Percentiles rank a stretch among this genome's conserved stretches.
phyloP scores from a whole-genome alignment of 2,888 invertebrate genomes.

The Lycaena phlaeas region DNA sequence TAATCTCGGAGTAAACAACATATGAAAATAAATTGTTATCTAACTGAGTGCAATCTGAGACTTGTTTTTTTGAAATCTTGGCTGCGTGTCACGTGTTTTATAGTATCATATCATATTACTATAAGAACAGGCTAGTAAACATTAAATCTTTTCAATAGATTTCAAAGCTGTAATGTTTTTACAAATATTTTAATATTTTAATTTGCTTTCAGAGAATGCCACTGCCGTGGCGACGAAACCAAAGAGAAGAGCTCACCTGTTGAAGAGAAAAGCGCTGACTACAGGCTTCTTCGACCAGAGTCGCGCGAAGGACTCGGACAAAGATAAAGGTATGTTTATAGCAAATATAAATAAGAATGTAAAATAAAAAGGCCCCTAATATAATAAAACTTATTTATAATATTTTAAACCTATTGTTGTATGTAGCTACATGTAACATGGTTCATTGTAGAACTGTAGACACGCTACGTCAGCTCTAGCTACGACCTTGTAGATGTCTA shows the following conservation, averaged over 20 bases:
- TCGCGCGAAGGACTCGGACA: conserved; percentile 78
- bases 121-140: no score
- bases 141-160: no score
- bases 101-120: no score
- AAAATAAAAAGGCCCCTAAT: no score
- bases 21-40: conserved; percentile 9
- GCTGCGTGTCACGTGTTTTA: conserved; percentile 11
- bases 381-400: no score
- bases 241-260: conserved; percentile 83
- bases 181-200: no score
- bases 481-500: neutral
- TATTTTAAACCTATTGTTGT: no score
- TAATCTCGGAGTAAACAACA: conserved; percentile 1
- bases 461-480: neutral
- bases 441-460: neutral
- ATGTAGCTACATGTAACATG: no score
- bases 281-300: conserved; percentile 86
- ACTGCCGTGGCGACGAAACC: conserved; percentile 69
- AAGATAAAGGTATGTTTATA: conserved; percentile 74
- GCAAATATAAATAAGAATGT: no score
- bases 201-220: conserved; percentile 48
- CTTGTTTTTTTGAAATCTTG: conserved; percentile 19
- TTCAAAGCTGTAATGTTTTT: no score
- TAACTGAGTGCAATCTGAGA: conserved; percentile 15
- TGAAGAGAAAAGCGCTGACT: conserved; percentile 91